Conservation (phyloP, 2,797 vertebrate genomes). For the Cheirogaleus major region DNA sequence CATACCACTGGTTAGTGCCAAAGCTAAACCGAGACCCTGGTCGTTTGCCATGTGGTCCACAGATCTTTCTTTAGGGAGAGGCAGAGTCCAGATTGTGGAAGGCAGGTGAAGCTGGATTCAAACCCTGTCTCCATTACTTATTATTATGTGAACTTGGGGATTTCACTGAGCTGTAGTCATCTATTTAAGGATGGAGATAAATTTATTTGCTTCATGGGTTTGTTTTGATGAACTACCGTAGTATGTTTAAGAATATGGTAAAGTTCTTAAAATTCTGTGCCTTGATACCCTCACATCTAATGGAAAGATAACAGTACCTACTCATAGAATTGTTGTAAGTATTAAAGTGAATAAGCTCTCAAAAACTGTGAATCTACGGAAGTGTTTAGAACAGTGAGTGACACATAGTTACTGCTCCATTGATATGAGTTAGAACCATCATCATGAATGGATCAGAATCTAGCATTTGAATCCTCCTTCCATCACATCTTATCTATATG, state of each 20-base stretch:
- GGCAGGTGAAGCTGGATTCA: not conserved
- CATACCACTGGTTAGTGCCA: not conserved
- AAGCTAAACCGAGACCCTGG: not conserved
- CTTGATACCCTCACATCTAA: not conserved
- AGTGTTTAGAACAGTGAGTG: not conserved
- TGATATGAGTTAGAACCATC: not conserved
- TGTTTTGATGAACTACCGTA: not conserved
- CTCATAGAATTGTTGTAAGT: not conserved
- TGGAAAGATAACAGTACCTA: not conserved
- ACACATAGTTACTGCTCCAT: not conserved
- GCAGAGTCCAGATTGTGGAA: not conserved
- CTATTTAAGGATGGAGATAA: not conserved
- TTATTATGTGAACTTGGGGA: not conserved
- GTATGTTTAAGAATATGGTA: not conserved
- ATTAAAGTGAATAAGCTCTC: not conserved
- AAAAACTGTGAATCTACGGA: not conserved
- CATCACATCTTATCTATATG: not conserved
- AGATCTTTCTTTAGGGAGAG: not conserved
- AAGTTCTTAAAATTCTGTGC: not conserved
- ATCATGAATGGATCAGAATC: not conserved
- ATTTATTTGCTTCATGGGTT: not conserved
- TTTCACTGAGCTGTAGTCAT: not conserved
- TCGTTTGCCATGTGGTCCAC: not conserved
- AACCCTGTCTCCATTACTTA: not conserved
- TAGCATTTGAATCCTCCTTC: not conserved